Evolutionary conservation across 2,797 vertebrate genomes (phyloP), one percentile per base, ranked within the genome.

Genomic region (Lagodon rhomboides): DNA sequence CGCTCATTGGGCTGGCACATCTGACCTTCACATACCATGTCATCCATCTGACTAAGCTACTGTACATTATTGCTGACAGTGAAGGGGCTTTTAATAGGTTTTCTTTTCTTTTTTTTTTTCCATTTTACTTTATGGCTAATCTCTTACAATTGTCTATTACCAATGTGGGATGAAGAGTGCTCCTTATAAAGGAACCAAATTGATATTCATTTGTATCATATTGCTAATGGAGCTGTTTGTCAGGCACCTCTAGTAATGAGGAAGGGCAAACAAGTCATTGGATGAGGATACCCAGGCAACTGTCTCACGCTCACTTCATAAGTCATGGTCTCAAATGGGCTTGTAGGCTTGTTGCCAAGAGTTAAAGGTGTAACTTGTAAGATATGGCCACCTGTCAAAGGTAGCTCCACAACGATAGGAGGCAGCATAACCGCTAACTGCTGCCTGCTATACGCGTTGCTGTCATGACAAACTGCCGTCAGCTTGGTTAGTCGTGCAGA

Each of bases 11-110:
- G n/a, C 73, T 49, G 18, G 27, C 68, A 20, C 22, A 38, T 73
- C 70, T 78, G 67, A 76, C 72, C 74, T 82, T 73, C 65, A 80
- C 60, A 63, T 27, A 75, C 63, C 67, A 64, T 34, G 41, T 79
- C 72, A 66, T 82, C 78, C 59, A 61, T 86, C 71, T 70, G 62
- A 75, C 80, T 79, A 75, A 73, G 75, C 85, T 86, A 71, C 90
- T 93, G 86, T 94, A 94, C 93, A 94, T 95, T 95, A 95, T 95
- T 95, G 93, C 94, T 93, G 91, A 90, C 78, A 83, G 68, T 84
- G 82, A 87, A 64, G 30, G 84, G 85, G 77, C 23, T 15, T 83
- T 79, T 73, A 59, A 77, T 82, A 67, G 17, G 11, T 77, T 68
- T 54, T 34, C 7, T 6, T 34, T 34, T 17, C 63, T 41, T 34